These are phyloP conservation scores for Pteruthius melanotis DNA, from an alignment of 2,113 vertebrate species.

Conservation along the genomic window DNA sequence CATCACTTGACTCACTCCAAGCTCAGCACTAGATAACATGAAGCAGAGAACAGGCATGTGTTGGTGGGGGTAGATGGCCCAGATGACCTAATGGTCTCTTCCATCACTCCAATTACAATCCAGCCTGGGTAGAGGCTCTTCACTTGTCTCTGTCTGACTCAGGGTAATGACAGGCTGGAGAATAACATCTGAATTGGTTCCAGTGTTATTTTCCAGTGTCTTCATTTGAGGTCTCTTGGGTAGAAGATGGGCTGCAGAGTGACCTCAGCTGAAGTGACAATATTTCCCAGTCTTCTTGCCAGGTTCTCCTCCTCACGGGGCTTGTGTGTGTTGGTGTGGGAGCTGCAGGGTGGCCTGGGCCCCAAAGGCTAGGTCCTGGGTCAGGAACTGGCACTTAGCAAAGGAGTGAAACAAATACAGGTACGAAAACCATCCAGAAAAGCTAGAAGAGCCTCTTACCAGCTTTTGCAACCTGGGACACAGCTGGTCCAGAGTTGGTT, in stretches of 20 bases:
- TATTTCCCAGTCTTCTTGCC: conserved; percentile 38
- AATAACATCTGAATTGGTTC: conserved; percentile 29
- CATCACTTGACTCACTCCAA: conserved; percentile 38
- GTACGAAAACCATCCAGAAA: neutral
- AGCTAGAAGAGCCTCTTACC: neutral
- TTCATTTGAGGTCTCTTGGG: conserved; percentile 20
- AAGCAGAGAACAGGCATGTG: conserved; percentile 16
- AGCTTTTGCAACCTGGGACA: neutral
- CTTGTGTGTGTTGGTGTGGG: neutral
- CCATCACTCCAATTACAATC: conserved; percentile 6
- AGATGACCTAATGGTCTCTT: conserved; percentile 65
- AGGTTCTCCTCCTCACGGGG: neutral
- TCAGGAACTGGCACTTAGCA: neutral
- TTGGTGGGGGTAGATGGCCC: conserved; percentile 5
- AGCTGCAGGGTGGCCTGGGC: neutral
- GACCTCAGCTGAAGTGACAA: conserved; percentile 49
- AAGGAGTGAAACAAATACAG: neutral
- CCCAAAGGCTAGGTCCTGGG: neutral
- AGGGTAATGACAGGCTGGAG: conserved; percentile 44
- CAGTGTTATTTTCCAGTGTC: conserved; percentile 40
- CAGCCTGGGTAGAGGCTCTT: neutral
- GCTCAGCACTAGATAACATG: conserved; percentile 45
- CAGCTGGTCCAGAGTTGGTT: neutral
- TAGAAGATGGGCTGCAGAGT: neutral
- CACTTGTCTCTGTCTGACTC: conserved; percentile 18